These are phyloP conservation scores for Agapornis roseicollis DNA, from an alignment of 2,113 vertebrate genomes.

Conservation along the genomic window DNA sequence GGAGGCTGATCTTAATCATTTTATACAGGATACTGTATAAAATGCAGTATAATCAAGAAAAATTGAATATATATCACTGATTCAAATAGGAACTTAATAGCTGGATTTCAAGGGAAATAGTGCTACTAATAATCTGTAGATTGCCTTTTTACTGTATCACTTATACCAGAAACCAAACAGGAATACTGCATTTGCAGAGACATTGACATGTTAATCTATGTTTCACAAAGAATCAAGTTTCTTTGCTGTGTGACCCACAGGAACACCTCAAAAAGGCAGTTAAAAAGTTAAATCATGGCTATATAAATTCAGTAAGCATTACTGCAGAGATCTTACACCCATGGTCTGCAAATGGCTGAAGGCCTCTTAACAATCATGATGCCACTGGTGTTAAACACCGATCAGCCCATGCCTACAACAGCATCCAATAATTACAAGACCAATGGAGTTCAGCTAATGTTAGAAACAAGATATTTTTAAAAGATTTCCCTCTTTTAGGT, in stretches of 20 bases:
- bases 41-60: background rate
- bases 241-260: background rate
- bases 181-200: background rate
- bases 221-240: background rate
- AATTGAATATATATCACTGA: background rate
- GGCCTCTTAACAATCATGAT: background rate
- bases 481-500: background rate
- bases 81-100: background rate
- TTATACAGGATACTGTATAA: background rate
- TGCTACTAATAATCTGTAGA: background rate
- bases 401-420: background rate
- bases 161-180: background rate
- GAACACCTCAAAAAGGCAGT: background rate
- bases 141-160: background rate
- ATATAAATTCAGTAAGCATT: background rate
- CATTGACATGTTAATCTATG: background rate
- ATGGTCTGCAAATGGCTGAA: background rate
- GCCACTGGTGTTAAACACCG: background rate
- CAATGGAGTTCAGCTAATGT: background rate
- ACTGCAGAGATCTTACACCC: background rate
- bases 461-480: conserved; percentile 26
- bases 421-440: background rate
- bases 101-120: background rate
- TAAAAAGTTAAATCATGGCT: background rate
- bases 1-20: background rate